Percentiles rank a stretch among this genome's conserved stretches.
Evolutionary conservation across 2,888 invertebrate genomes (phyloP).

Genomic region (Muscina levida): DNA sequence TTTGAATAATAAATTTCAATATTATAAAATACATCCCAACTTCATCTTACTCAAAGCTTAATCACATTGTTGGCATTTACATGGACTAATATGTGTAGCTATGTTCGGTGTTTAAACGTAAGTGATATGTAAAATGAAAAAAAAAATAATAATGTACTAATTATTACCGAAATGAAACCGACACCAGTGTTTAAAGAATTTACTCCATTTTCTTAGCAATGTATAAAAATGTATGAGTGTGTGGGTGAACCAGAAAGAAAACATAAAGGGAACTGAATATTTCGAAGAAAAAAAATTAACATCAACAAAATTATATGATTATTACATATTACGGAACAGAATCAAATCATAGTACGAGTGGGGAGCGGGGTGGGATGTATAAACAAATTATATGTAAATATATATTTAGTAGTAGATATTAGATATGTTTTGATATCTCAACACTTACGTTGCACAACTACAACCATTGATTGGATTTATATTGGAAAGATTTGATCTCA

Average conservation of each 20-base stretch:
- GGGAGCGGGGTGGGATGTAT: no score
- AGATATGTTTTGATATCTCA: conserved; percentile 62
- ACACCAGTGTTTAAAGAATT: no score
- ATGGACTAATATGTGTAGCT: no score
- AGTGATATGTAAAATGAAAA: no score
- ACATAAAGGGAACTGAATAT: conserved; percentile 5
- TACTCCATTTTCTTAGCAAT: no score
- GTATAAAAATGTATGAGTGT: background rate
- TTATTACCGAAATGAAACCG: no score
- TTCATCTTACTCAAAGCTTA: no score
- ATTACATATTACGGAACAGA: conserved; percentile 23
- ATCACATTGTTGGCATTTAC: no score
- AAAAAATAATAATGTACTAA: no score
- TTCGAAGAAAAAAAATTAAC: conserved; percentile 30
- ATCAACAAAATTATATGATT: conserved; percentile 13
- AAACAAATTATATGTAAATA: conserved; percentile 36
- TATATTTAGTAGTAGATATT: conserved; percentile 34
- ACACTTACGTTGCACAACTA: conserved; percentile 67
- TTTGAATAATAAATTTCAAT: no score
- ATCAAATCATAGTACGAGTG: conserved; percentile 3
- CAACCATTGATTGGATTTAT: conserved; percentile 57
- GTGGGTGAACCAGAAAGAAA: background rate
- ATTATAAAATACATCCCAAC: no score
- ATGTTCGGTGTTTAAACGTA: no score
- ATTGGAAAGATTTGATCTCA: conserved; percentile 60